phyloP scores from a whole-genome alignment of 2,797 vertebrate species.

The Menidia menidia region DNA sequence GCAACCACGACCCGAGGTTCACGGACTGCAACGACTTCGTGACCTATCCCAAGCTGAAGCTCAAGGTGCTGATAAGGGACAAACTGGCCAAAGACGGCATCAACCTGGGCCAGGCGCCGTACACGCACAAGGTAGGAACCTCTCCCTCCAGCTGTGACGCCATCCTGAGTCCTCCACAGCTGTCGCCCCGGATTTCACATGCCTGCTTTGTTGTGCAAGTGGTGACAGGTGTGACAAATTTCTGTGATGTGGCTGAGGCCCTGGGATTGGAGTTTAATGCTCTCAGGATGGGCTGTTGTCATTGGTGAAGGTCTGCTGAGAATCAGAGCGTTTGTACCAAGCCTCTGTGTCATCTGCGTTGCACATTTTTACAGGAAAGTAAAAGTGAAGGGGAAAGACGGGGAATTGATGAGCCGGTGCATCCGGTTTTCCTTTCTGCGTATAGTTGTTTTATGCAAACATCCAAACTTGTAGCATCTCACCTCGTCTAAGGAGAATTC shows the following conservation, averaged over 20 bases:
- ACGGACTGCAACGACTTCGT: constrained; percentile 82
- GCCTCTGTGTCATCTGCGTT: neutral
- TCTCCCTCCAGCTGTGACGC: neutral
- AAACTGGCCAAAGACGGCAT: constrained; percentile 95
- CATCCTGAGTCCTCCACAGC: constrained; percentile 11
- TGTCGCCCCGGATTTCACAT: constrained; percentile 48
- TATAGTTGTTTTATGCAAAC: neutral
- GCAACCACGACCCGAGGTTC: constrained; percentile 68
- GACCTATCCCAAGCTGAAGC: constrained; percentile 90
- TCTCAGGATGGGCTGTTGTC: constrained; percentile 22
- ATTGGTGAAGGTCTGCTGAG: constrained; percentile 11
- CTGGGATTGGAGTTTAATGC: constrained; percentile 13
- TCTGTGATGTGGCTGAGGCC: constrained; percentile 56
- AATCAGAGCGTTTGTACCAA: constrained; percentile 1
- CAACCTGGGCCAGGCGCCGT: constrained; percentile 90
- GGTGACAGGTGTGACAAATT: constrained; percentile 60
- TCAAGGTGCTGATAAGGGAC: constrained; percentile 95
- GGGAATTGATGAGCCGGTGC: neutral
- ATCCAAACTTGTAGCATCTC: neutral
- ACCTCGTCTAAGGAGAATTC: neutral
- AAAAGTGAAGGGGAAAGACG: neutral
- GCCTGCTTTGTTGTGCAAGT: constrained; percentile 28
- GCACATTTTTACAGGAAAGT: neutral
- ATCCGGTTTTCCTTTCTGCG: neutral
- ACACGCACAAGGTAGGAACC: constrained; percentile 90